phyloP scores from a whole-genome alignment of 2,797 vertebrate genomes.

The Cephalopachus bancanus region DNA sequence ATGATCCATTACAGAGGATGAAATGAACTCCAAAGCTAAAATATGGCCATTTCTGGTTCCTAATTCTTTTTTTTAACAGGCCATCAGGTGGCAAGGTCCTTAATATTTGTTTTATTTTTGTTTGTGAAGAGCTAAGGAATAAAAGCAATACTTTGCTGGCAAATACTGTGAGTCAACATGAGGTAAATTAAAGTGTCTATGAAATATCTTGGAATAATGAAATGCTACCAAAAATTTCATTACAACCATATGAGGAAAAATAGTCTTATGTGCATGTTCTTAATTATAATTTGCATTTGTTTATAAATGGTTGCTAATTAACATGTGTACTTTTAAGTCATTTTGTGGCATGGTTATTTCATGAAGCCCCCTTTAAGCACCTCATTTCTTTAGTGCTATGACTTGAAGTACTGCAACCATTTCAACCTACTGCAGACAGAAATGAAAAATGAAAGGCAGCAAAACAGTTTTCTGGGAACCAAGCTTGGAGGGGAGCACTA shows the following conservation, averaged over 20 bases:
- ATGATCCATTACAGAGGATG: neutral
- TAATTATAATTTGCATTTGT: slow-evolving; percentile 58
- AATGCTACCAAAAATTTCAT: slow-evolving; percentile 51
- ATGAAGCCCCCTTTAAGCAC: neutral
- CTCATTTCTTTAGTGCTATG: neutral
- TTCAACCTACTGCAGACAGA: slow-evolving; percentile 5
- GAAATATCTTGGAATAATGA: slow-evolving; percentile 59
- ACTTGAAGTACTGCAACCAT: neutral
- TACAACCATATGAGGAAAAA: slow-evolving; percentile 21
- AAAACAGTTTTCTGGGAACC: slow-evolving; percentile 47
- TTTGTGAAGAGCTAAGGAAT: slow-evolving; percentile 3
- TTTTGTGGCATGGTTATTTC: slow-evolving; percentile 49
- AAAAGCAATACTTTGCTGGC: neutral
- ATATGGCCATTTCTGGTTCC: neutral
- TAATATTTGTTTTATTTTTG: slow-evolving; percentile 24
- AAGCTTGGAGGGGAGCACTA: slow-evolving; percentile 11
- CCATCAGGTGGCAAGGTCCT: neutral
- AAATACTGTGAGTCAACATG: slow-evolving; percentile 22
- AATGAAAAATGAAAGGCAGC: slow-evolving; percentile 13
- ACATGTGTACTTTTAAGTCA: neutral
- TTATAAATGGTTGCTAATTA: slow-evolving; percentile 45
- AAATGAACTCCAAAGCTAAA: neutral
- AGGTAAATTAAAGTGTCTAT: slow-evolving; percentile 47
- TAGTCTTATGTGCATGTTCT: neutral
- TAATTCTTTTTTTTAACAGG: slow-evolving; percentile 25